A percentile compares a stretch with the other conserved stretches of the same genome.
phyloP scores from a whole-genome alignment of 2,888 invertebrate genomes.

The Allophyes oxyacanthae region DNA sequence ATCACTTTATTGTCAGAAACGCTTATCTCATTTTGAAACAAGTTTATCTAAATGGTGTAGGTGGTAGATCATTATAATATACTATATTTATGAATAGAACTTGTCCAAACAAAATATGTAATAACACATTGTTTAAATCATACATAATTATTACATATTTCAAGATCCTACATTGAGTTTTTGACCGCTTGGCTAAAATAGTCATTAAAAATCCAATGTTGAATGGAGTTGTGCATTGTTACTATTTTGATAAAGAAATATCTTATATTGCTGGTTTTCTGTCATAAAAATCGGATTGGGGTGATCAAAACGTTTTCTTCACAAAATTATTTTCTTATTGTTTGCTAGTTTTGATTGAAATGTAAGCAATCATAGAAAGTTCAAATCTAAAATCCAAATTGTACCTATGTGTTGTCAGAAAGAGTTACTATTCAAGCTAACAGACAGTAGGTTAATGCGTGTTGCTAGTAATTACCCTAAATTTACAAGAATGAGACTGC shows the following conservation, averaged over 20 bases:
- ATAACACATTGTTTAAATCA: slow-evolving; percentile 10
- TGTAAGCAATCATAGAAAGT: no score
- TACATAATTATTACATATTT: slow-evolving; percentile 6
- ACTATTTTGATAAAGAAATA: no score
- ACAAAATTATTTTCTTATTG: no score
- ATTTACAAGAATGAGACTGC: slow-evolving; percentile 22
- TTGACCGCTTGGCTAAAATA: no score
- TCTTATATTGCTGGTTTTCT: no score
- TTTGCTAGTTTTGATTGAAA: no score
- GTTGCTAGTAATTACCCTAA: slow-evolving; percentile 44
- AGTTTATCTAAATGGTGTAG: slow-evolving; percentile 26
- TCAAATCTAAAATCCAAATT: no score
- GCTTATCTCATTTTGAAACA: slow-evolving; percentile 5
- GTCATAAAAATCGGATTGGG: no score
- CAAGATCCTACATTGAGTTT: no score
- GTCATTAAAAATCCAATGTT: no score
- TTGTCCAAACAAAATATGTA: slow-evolving; percentile 25
- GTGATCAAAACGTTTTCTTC: no score
- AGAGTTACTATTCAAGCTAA: slow-evolving; percentile 5
- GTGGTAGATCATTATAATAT: slow-evolving; percentile 8
- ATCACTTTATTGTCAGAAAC: slow-evolving; percentile 20
- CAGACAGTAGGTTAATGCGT: slow-evolving; percentile 51
- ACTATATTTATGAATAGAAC: slow-evolving; percentile 29
- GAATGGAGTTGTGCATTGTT: no score
- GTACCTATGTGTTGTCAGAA: slow-evolving; percentile 7